Evolutionary conservation across 2,888 invertebrate genomes (phyloP).

Genomic region (Cylloceria caligata): DNA sequence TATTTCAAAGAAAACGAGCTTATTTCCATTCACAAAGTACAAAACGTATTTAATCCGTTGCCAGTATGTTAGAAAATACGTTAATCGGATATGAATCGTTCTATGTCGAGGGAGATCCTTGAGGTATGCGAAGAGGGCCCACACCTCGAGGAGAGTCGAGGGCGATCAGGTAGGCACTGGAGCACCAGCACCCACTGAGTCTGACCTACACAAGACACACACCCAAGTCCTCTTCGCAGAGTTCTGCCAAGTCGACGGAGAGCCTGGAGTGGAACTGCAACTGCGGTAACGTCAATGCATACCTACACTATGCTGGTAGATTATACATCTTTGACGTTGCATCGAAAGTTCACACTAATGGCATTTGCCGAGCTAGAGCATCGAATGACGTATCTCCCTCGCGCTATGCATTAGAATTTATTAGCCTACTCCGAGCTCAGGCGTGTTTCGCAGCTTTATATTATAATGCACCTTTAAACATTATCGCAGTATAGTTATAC

Average conservation of each 20-base stretch:
- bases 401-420: conserved; percentile 78
- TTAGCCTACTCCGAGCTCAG: conserved; percentile 75
- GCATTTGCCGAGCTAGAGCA: conserved; percentile 74
- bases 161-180: conserved; percentile 45
- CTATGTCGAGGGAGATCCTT: conserved; percentile 68
- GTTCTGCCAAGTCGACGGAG: background rate
- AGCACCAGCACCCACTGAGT: conserved; percentile 72
- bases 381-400: conserved; percentile 71
- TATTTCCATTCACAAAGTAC: conserved; percentile 13
- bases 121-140: conserved; percentile 74
- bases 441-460: conserved; percentile 71
- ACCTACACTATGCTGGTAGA: conserved; percentile 22
- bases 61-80: conserved; percentile 17
- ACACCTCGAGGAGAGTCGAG: conserved; percentile 71
- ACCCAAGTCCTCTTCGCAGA: conserved; percentile 60
- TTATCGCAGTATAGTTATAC: background rate
- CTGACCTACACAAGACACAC: conserved; percentile 76
- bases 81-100: conserved; percentile 32
- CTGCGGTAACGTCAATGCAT: conserved; percentile 47
- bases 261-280: conserved; percentile 30
- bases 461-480: conserved; percentile 32
- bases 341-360: conserved; percentile 82
- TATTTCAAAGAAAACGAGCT: too few relatives aligned
- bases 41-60: background rate
- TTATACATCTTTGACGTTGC: conserved; percentile 66